phyloP scores from a whole-genome alignment of 2,113 vertebrate genomes.

The Otolemur garnettii region DNA sequence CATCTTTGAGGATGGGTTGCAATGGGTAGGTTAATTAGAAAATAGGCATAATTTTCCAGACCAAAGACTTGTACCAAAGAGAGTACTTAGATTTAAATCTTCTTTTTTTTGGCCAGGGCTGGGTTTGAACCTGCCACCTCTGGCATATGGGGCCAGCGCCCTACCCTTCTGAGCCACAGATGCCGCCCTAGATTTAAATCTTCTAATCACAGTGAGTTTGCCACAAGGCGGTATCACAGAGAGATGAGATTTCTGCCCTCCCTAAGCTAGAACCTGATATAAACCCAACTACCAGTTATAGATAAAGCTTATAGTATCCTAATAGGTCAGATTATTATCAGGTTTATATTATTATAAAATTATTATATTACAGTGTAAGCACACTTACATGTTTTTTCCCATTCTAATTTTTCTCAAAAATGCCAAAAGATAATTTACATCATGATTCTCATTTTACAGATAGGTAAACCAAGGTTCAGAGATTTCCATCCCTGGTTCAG shows the following conservation, averaged over 20 bases:
- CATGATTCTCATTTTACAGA: neutral
- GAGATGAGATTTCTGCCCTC: neutral
- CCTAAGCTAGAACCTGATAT: neutral
- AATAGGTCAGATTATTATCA: neutral
- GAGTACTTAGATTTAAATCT: neutral
- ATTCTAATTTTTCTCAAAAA: neutral
- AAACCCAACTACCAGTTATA: neutral
- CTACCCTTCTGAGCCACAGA: too few species aligned
- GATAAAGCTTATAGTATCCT: too few species aligned
- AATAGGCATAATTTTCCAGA: neutral
- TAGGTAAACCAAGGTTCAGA: neutral
- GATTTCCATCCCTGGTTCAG: neutral
- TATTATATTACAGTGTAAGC: neutral
- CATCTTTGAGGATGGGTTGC: neutral
- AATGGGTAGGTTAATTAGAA: neutral
- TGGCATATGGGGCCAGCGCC: too few species aligned
- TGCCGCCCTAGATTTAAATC: neutral
- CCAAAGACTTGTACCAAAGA: neutral
- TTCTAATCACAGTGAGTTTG: neutral
- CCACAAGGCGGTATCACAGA: neutral
- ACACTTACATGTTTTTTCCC: neutral
- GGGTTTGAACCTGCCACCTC: too few species aligned
- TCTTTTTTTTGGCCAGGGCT: neutral
- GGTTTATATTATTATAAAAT: too few species aligned
- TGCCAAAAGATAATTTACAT: neutral